phyloP scores from a whole-genome alignment of 1,140 invertebrate genomes.

The Trialeurodes vaporariorum region DNA sequence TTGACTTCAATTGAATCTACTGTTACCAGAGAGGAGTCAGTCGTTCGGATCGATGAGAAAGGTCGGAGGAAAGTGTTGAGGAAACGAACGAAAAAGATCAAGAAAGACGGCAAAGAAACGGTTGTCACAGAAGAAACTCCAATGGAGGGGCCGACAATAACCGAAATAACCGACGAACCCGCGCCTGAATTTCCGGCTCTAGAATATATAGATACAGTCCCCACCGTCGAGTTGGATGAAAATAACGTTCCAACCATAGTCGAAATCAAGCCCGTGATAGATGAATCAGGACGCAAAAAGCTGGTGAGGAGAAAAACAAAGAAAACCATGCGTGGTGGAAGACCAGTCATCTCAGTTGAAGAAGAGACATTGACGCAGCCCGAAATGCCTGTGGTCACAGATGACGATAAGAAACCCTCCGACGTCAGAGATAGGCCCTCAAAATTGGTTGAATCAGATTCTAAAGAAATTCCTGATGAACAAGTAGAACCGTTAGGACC shows the following conservation, averaged over 20 bases:
- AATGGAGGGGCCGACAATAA: not conserved
- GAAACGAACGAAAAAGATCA: constrained; percentile 6
- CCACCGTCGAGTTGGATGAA: not conserved
- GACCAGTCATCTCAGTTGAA: not conserved
- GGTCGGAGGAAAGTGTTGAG: not conserved
- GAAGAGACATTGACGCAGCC: constrained; percentile 4
- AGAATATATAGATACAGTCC: not conserved
- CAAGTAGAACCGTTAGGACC: constrained; percentile 6
- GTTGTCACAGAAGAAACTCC: constrained; percentile 4
- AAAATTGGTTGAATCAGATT: not conserved
- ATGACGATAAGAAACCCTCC: constrained; percentile 1
- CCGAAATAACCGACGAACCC: not conserved
- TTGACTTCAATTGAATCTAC: not conserved
- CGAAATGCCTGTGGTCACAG: not conserved
- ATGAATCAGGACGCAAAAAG: not conserved
- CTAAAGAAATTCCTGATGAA: constrained; percentile 8
- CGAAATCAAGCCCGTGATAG: not conserved
- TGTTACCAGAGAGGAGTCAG: not conserved
- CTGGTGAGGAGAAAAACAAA: not conserved
- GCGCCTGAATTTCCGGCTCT: not conserved
- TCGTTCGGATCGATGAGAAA: not conserved
- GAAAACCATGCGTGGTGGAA: not conserved
- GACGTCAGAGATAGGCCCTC: constrained; percentile 1
- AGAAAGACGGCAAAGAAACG: constrained; percentile 8
- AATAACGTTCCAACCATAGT: not conserved